A percentile compares a stretch with the other conserved stretches of the same genome.
These are phyloP conservation scores for Amazona vittata DNA, from an alignment of 2,113 vertebrate genomes.

Conservation along the genomic window DNA sequence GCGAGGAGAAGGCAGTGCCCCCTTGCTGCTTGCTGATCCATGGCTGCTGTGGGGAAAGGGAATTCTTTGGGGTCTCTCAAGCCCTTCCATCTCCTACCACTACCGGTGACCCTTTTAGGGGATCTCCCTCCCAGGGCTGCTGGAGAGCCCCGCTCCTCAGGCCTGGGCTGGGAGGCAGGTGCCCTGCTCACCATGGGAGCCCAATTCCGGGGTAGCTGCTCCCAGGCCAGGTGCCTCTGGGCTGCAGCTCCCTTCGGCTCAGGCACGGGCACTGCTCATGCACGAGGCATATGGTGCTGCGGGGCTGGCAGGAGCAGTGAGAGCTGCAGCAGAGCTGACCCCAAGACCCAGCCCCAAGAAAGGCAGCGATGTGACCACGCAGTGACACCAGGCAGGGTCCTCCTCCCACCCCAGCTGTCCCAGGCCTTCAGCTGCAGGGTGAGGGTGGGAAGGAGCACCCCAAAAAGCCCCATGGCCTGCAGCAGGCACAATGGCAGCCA, in stretches of 20 bases:
- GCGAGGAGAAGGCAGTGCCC: neutral
- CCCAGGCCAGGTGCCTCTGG: neutral
- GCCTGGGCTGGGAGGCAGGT: rapidly evolving
- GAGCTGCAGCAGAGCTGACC: neutral
- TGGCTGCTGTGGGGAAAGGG: neutral
- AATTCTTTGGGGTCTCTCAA: neutral
- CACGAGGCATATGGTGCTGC: rapidly evolving
- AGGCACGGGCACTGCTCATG: neutral
- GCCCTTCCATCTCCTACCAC: neutral
- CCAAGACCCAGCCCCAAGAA: neutral
- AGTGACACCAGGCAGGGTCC: too few relatives aligned
- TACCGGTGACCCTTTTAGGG: neutral
- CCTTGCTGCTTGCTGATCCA: rapidly evolving
- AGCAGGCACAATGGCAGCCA: neutral
- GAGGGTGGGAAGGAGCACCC: neutral
- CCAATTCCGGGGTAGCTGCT: neutral
- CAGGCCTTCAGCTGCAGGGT: neutral
- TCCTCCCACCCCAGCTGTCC: rapidly evolving
- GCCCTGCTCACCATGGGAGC: neutral
- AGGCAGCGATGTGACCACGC: neutral
- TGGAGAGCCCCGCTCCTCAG: neutral
- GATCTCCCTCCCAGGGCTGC: neutral
- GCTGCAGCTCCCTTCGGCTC: neutral
- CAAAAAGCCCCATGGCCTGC: neutral
- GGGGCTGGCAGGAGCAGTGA: neutral